Evolutionary conservation across 1,140 invertebrate genomes (phyloP).

Genomic region (Geopemphigus sp.): DNA sequence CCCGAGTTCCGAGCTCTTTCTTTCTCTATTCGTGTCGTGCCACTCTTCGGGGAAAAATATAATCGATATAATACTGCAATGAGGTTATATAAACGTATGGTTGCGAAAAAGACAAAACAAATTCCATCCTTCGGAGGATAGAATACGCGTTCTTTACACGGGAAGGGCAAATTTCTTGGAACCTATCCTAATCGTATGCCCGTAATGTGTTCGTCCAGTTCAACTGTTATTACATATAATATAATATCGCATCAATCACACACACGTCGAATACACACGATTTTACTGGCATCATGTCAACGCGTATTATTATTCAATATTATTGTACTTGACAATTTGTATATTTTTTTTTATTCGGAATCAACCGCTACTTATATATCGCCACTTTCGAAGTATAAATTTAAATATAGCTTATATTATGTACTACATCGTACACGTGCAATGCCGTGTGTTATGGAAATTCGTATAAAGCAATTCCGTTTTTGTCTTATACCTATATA

Average conservation of each 20-base stretch:
- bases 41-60: background rate
- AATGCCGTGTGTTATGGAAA: background rate
- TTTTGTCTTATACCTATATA: background rate
- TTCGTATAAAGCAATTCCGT: background rate
- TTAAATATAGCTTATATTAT: too few relatives aligned
- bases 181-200: constrained; percentile 7
- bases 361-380: background rate
- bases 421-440: too few relatives aligned
- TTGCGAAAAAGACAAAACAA: background rate
- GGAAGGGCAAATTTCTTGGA: constrained; percentile 31
- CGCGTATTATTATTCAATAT: background rate
- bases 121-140: background rate
- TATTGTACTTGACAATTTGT: background rate
- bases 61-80: background rate
- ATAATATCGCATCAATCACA: background rate
- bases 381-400: background rate
- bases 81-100: background rate
- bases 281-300: constrained; percentile 28
- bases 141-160: too few relatives aligned
- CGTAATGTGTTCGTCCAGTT: background rate
- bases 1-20: too few relatives aligned
- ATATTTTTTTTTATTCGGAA: too few relatives aligned
- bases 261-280: background rate
- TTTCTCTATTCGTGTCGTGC: too few relatives aligned
- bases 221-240: background rate